Percentiles rank a stretch among this genome's conserved stretches.
Evolutionary conservation across 2,113 vertebrate species (phyloP).

Genomic region (Apaloderma vittatum): DNA sequence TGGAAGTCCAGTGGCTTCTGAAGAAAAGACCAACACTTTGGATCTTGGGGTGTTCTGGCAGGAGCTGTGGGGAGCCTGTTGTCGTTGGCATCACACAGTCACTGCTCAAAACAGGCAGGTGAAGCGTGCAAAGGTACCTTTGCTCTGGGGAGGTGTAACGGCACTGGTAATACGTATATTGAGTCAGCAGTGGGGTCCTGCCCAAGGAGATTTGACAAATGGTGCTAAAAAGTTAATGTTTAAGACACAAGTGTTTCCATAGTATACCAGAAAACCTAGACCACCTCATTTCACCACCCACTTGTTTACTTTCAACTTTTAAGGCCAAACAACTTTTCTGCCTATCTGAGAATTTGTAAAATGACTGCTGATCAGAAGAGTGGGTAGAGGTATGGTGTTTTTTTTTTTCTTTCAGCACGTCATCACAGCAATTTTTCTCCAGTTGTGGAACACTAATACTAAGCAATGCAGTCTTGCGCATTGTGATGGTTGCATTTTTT

Average conservation of each 20-base stretch:
- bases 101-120: rapidly evolving
- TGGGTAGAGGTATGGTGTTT: background rate
- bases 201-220: background rate
- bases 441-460: background rate
- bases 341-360: background rate
- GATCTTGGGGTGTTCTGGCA: rapidly evolving
- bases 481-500: background rate
- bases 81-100: background rate
- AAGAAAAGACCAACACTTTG: background rate
- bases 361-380: background rate
- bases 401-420: background rate
- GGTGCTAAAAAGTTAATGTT: background rate
- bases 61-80: background rate
- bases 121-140: background rate
- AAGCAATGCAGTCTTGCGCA: background rate
- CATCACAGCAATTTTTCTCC: background rate
- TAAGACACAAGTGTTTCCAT: background rate
- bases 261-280: background rate
- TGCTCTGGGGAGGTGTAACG: background rate
- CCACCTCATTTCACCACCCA: background rate
- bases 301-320: background rate
- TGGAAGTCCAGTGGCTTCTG: background rate
- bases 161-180: background rate
- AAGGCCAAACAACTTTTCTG: background rate
- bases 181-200: background rate